phyloP scores from a whole-genome alignment of 2,797 vertebrate species.

The Novumbra hubbsi region DNA sequence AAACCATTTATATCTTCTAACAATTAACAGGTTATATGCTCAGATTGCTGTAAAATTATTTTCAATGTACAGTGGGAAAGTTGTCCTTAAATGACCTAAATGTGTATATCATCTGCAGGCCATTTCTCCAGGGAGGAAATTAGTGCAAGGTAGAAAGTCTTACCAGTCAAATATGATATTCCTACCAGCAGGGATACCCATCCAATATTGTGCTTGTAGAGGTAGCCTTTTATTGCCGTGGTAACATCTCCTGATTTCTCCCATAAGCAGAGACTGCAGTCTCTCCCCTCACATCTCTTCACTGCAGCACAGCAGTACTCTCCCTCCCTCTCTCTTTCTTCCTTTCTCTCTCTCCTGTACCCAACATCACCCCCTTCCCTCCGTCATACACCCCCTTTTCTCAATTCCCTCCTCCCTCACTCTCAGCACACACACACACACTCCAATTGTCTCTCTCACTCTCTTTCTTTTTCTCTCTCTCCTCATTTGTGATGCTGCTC shows the following conservation, averaged over 20 bases:
- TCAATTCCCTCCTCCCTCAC: slow-evolving; percentile 18
- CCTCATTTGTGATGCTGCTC: slow-evolving; percentile 76
- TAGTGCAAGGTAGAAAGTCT: slow-evolving; percentile 46
- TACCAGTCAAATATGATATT: slow-evolving; percentile 67
- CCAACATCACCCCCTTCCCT: slow-evolving; percentile 4
- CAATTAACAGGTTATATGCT: not conserved
- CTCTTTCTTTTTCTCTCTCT: slow-evolving; percentile 19
- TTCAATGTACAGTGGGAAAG: slow-evolving; percentile 9
- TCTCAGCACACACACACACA: slow-evolving; percentile 19
- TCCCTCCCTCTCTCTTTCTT: slow-evolving; percentile 19
- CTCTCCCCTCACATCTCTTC: slow-evolving; percentile 76
- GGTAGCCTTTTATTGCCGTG: slow-evolving; percentile 64
- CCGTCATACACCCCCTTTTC: slow-evolving; percentile 16
- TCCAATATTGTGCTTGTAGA: slow-evolving; percentile 57
- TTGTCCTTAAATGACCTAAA: slow-evolving; percentile 2
- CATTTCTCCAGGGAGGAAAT: not conserved
- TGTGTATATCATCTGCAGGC: not conserved
- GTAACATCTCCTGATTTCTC: slow-evolving; percentile 70
- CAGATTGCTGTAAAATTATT: slow-evolving; percentile 2
- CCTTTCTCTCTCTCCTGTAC: slow-evolving; percentile 13
- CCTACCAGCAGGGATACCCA: slow-evolving; percentile 61
- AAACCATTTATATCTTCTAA: slow-evolving; percentile 27
- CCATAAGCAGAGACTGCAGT: slow-evolving; percentile 78
- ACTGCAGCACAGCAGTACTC: slow-evolving; percentile 72
- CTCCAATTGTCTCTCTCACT: not conserved